Evolutionary conservation across 2,113 vertebrate genomes (phyloP).

Genomic region (Diadophis punctatus): DNA sequence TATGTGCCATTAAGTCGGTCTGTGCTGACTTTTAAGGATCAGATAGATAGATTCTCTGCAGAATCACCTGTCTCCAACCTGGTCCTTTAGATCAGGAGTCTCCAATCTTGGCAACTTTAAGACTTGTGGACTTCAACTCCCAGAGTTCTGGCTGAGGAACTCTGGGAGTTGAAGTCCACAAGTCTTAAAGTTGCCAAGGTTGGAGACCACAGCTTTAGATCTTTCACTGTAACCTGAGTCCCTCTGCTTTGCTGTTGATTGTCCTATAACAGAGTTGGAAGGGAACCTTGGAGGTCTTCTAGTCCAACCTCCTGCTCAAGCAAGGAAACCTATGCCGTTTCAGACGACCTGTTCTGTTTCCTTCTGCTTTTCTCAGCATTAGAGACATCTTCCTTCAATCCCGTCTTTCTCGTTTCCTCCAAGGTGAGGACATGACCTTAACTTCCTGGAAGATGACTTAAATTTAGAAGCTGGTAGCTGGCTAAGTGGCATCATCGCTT

Average conservation of each 20-base stretch:
- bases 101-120: no score
- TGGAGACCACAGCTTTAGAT: background rate
- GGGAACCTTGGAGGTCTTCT: no score
- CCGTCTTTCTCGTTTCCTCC: background rate
- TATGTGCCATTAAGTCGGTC: no score
- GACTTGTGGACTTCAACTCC: no score
- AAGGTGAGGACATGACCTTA: background rate
- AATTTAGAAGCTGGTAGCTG: background rate
- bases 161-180: no score
- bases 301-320: no score
- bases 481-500: background rate
- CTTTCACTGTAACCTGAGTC: background rate
- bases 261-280: no score
- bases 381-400: background rate
- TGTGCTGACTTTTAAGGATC: background rate
- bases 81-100: no score
- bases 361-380: background rate
- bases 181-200: no score
- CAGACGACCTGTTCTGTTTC: background rate
- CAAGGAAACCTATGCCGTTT: no score
- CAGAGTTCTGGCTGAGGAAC: no score
- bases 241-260: background rate
- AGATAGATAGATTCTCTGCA: background rate
- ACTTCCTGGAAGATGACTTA: background rate
- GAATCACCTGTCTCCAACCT: background rate